Evolutionary conservation across 2,113 vertebrate species (phyloP), one percentile per base, ranked within the genome.

Genomic region (Rhabdomys dilectus): DNA sequence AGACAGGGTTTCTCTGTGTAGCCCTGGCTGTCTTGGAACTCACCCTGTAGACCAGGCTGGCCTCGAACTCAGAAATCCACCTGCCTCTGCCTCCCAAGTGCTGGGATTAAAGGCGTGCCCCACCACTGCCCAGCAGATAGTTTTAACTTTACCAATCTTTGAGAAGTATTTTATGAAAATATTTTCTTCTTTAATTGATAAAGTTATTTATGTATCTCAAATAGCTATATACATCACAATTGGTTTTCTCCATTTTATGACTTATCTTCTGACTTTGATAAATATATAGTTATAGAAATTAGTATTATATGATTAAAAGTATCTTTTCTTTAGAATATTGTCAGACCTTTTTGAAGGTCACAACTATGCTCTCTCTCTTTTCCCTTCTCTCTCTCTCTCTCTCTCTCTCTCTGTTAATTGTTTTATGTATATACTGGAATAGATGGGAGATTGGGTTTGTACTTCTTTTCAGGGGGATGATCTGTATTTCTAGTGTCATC

Each of bases 161-260:
- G 39, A 92, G 70, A 19, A 82, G 8, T 77, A 93, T 58, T 94
- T 92, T 91, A 36, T 66, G 58, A 53, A 93, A 89, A 34, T 48
- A 77, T 62, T 89, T 97, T 90, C 91, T 89, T 39, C 8, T 66
- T 31, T 22, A 93, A 36, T 62, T 84, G 22, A 78, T 88, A 82
- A 80, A 86, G 13, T 64, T 82, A 88, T 64, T 73, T 94, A 48
- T 45, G n/a, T 75, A 36, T 78, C 5, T 45, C 78, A 42, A 70
- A 22, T 64, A 62, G 77, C 48, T 94, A 76, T 77, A 75, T 93
- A 75, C 84, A 80, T 62, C 95, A 19, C 84, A 2, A 70, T 10
- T 72, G 15, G 0, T 81, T 90, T 93, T 13, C 22, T 53, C 48
- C 66, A n/a, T 36, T 92, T 95, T 89, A 45, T 58, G n/a, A 81